Percentiles rank a stretch among this genome's conserved stretches.
Evolutionary conservation across 2,797 vertebrate genomes (phyloP).

Genomic region (Uromys caudimaculatus): DNA sequence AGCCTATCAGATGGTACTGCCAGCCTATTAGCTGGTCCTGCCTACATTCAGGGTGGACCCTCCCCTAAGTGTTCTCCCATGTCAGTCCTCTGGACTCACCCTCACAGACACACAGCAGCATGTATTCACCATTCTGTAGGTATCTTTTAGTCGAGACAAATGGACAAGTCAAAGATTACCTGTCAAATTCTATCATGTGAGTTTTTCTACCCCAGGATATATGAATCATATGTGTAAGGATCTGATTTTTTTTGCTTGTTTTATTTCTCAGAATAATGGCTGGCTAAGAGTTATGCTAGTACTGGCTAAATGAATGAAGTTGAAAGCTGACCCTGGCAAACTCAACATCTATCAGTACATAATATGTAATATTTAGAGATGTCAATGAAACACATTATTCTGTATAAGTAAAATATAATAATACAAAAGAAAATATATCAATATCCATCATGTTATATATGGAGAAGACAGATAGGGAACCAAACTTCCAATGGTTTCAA

Average conservation of each 20-base stretch:
- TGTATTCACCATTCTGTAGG: background rate
- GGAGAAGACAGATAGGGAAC: background rate
- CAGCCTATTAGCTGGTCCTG: background rate
- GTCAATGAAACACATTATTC: background rate
- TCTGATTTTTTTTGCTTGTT: constrained; percentile 6
- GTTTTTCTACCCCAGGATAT: background rate
- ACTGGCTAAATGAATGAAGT: background rate
- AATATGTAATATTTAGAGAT: background rate
- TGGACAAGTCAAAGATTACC: background rate
- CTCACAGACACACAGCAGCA: background rate
- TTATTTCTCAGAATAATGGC: background rate
- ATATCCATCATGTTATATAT: background rate
- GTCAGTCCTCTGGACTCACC: background rate
- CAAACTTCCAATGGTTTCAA: background rate
- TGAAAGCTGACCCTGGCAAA: background rate
- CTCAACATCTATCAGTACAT: background rate
- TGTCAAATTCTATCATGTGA: background rate
- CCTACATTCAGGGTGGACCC: background rate
- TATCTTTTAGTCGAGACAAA: background rate
- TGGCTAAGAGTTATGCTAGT: background rate
- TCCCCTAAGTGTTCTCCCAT: background rate
- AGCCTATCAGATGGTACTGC: no score
- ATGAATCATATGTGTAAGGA: background rate
- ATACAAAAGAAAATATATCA: background rate
- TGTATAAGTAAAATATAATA: background rate